phyloP scores from a whole-genome alignment of 2,888 invertebrate species.

The Amphipyra tragopoginis region DNA sequence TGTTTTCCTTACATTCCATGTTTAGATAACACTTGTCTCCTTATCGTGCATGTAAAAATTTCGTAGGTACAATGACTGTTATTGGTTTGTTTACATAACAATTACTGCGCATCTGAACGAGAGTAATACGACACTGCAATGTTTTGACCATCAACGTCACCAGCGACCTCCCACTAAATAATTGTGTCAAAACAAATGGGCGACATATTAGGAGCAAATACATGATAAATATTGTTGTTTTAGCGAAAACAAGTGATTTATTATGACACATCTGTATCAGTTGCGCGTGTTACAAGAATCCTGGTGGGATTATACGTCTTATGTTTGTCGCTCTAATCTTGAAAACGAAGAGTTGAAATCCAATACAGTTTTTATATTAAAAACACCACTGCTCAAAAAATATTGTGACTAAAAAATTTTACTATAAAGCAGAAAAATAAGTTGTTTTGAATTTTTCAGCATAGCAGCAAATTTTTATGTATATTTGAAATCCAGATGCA shows the following conservation, averaged over 20 bases:
- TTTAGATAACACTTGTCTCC: slow-evolving; percentile 11
- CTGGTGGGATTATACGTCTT: background rate
- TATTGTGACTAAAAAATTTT: no score
- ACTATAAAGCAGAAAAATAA: no score
- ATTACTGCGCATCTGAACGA: slow-evolving; percentile 18
- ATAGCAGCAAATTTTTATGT: no score
- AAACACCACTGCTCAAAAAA: no score
- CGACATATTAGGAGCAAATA: background rate
- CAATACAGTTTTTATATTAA: no score
- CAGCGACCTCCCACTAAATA: slow-evolving; percentile 18
- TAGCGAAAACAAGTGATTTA: background rate
- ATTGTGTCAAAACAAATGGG: slow-evolving; percentile 22
- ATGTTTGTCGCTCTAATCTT: background rate
- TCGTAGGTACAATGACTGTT: slow-evolving; percentile 7
- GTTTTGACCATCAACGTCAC: slow-evolving; percentile 29
- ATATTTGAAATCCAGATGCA: no score
- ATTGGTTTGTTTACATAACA: slow-evolving; percentile 34
- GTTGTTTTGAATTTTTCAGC: no score
- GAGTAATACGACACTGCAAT: slow-evolving; percentile 26
- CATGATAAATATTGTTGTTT: slow-evolving; percentile 3
- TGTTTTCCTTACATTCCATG: background rate
- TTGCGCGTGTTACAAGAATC: background rate
- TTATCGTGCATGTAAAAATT: slow-evolving; percentile 13
- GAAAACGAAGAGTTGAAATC: no score
- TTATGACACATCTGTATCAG: background rate